Base-by-base conservation (phyloP, 2,888 invertebrate species). In the Romanomermis culicivorax region DNA sequence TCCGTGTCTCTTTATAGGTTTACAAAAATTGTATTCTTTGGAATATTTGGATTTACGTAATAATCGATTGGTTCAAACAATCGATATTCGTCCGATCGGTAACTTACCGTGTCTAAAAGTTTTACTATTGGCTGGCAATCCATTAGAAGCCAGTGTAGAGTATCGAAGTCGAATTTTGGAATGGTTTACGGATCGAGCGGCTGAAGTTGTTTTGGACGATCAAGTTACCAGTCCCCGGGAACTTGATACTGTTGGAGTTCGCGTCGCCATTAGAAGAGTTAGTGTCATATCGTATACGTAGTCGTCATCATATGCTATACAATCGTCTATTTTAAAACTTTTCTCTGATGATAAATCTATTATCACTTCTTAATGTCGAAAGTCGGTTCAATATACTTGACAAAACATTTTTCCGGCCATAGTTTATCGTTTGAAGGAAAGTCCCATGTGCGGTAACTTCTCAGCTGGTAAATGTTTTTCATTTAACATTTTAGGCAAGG, bases 151-250 rank as follows among this genome's bases (percentile, higher is more conserved):
- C 1, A 77, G 80, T 54, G 78, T 82, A 66, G 91, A 93, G 72
- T 93, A 89, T 67, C 77, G 93, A 63, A 81, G 86, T 0, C 83
- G 85, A 65, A 83, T 88, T 1, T 74, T 93, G 60, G 84, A 87
- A 63, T 7, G 11, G 36, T 89, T 93, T 67, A 82, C 83, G 51
- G 78, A 79, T 45, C 77, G 88, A 59, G 84, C 85, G 62, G 73
- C 77, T 17, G 84, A 88, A 68, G 79, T 93, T 42, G 81, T 79
- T 65, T 71, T 93, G 57, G 93, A 95, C 67, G 85, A 84, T 66
- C 83, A 85, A 65, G 81, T 79, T 60, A 82, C 87, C 0, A 80
- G 83, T 14, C 82, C 82, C 64, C 81, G 82, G 61, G 93, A 93
- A 69, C 69, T 89, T 61, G 91, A 93, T 65, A 89, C 85, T 1